Conservation (phyloP, 2,113 vertebrate species). For the Haemorhous mexicanus region DNA sequence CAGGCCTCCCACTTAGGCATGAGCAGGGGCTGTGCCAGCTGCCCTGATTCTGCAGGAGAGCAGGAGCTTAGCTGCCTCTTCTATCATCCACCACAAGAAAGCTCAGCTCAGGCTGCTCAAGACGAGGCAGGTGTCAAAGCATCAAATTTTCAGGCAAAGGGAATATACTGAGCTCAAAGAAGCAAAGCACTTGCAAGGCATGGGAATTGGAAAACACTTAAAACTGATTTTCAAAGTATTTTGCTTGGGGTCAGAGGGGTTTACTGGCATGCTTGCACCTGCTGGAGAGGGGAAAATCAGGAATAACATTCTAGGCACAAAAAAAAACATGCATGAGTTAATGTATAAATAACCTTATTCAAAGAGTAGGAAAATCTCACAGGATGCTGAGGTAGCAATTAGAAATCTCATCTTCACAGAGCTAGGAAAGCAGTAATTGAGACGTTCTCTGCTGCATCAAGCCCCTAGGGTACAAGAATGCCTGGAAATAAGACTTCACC, state of each 20-base stretch:
- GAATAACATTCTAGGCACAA: not conserved
- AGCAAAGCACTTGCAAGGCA: not conserved
- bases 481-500: not conserved
- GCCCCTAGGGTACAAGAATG: rapidly evolving
- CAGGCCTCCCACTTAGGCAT: not conserved
- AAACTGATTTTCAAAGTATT: not conserved
- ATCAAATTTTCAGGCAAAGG: not conserved
- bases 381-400: not conserved
- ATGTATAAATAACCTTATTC: not conserved
- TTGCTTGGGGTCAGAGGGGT: not conserved
- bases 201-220: not conserved
- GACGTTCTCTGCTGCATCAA: not conserved
- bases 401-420: not conserved
- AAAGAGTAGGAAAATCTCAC: not conserved
- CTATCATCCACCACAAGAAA: not conserved
- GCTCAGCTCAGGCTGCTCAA: not conserved
- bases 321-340: not conserved
- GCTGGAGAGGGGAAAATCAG: not conserved
- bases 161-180: not conserved
- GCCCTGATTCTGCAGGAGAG: not conserved
- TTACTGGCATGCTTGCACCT: not conserved
- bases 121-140: not conserved
- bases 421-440: not conserved
- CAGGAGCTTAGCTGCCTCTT: not conserved
- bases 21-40: not conserved